phyloP scores from a whole-genome alignment of 2,888 invertebrate genomes.

The Platypus cylindrus region DNA sequence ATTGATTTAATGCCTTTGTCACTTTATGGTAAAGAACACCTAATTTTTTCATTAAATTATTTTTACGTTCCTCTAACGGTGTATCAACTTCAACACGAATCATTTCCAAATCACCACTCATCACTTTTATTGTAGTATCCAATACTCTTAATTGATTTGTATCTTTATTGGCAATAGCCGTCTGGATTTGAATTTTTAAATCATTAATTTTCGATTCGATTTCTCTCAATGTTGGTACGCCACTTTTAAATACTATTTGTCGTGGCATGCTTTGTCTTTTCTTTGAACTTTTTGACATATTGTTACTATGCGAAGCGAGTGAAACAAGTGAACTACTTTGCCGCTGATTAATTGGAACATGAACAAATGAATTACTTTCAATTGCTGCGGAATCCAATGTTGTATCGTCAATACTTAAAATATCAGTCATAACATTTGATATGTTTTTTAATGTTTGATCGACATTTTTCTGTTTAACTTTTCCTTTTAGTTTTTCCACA shows the following conservation, averaged over 20 bases:
- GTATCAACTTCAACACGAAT: slow-evolving; percentile 14
- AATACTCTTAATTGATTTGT: slow-evolving; percentile 17
- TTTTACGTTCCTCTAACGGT: slow-evolving; percentile 17
- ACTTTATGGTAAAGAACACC: slow-evolving; percentile 15
- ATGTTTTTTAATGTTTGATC: slow-evolving; percentile 18
- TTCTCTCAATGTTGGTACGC: slow-evolving; percentile 16
- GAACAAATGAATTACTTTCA: slow-evolving; percentile 18
- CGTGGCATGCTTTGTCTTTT: not conserved
- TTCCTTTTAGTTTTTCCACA: slow-evolving; percentile 16
- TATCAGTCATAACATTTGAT: slow-evolving; percentile 18
- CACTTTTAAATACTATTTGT: slow-evolving; percentile 6
- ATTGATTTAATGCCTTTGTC: slow-evolving; percentile 15
- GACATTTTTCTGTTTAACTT: slow-evolving; percentile 16
- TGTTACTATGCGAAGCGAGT: no score
- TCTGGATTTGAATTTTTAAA: slow-evolving; percentile 16
- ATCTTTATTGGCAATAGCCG: slow-evolving; percentile 20
- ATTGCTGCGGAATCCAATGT: slow-evolving; percentile 16
- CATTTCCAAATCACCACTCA: slow-evolving; percentile 21
- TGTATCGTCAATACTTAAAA: slow-evolving; percentile 14
- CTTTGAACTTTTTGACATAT: slow-evolving; percentile 4
- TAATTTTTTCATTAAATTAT: slow-evolving; percentile 15
- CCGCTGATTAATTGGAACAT: slow-evolving; percentile 13
- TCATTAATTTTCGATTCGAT: slow-evolving; percentile 18
- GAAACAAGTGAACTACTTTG: slow-evolving; percentile 8
- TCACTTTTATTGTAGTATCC: slow-evolving; percentile 17